Percentiles rank a stretch among this genome's conserved stretches.
Conservation (phyloP, 2,113 vertebrate genomes). For the Chaenocephalus aceratus region DNA sequence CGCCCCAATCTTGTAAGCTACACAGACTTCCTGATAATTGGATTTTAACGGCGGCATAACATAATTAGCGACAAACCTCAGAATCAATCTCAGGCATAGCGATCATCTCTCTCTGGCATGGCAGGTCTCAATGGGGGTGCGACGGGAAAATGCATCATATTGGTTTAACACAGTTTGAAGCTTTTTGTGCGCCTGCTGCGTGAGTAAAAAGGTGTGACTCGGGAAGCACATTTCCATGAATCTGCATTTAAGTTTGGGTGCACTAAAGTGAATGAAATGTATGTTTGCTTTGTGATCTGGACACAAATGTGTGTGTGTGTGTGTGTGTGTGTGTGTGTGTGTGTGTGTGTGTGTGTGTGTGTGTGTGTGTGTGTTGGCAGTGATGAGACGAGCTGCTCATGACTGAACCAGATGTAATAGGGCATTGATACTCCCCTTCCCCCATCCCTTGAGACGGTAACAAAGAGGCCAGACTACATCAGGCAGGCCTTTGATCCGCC, state of each 20-base stretch:
- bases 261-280: constrained; percentile 7
- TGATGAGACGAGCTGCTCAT: constrained; percentile 26
- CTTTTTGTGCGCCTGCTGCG: not conserved
- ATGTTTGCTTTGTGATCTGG: constrained; percentile 47
- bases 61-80: constrained; percentile 78
- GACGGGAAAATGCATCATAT: constrained; percentile 9
- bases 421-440: constrained; percentile 15
- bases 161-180: constrained; percentile 12
- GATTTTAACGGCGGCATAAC: constrained; percentile 76
- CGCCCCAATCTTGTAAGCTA: constrained; percentile 69
- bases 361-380: not conserved
- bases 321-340: not conserved
- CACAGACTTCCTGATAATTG: constrained; percentile 78
- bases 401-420: constrained; percentile 54
- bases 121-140: constrained; percentile 29
- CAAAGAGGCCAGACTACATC: constrained; percentile 75
- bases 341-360: not conserved
- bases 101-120: constrained; percentile 51
- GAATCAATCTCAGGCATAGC: constrained; percentile 66
- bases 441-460: constrained; percentile 66
- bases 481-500: constrained; percentile 75
- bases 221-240: not conserved
- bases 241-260: not conserved
- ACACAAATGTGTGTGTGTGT: not conserved
- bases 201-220: not conserved